These are phyloP conservation scores for Glareola pratincola DNA, from an alignment of 2,113 vertebrate species.

Conservation along the genomic window DNA sequence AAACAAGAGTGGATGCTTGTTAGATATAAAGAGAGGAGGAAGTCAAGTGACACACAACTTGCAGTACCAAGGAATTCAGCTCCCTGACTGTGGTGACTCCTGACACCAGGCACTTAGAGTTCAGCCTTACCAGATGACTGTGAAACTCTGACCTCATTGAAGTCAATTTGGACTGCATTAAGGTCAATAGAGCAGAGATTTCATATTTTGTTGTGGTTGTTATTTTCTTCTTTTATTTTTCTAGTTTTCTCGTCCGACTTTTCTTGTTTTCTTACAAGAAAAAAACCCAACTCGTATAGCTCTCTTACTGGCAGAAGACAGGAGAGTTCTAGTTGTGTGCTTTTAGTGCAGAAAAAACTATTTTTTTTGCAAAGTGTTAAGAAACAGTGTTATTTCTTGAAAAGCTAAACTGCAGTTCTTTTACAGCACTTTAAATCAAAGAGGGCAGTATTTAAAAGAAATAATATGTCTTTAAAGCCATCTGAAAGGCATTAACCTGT, in stretches of 20 bases:
- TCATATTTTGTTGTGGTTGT: not conserved
- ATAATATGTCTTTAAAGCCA: not conserved
- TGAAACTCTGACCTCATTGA: not conserved
- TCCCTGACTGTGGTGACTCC: not conserved
- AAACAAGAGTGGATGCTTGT: not conserved
- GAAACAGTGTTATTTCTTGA: not conserved
- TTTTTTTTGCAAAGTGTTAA: not conserved
- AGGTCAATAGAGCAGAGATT: not conserved
- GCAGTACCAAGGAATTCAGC: not conserved
- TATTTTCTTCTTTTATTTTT: not conserved
- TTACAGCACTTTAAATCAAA: not conserved
- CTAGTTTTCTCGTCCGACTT: not conserved
- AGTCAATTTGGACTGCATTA: not conserved
- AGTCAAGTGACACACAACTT: not conserved
- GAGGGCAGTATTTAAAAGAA: not conserved
- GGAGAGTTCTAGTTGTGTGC: not conserved
- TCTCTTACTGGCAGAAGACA: not conserved
- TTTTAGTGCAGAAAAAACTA: not conserved
- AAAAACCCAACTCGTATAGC: rapidly evolving
- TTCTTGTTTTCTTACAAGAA: not conserved
- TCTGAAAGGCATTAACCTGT: not conserved
- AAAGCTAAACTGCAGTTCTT: not conserved
- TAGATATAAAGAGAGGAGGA: not conserved
- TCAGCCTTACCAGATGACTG: not conserved
- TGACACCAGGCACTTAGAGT: not conserved